Evolutionary conservation across 2,797 vertebrate genomes (phyloP).

Genomic region (Agapornis canus): DNA sequence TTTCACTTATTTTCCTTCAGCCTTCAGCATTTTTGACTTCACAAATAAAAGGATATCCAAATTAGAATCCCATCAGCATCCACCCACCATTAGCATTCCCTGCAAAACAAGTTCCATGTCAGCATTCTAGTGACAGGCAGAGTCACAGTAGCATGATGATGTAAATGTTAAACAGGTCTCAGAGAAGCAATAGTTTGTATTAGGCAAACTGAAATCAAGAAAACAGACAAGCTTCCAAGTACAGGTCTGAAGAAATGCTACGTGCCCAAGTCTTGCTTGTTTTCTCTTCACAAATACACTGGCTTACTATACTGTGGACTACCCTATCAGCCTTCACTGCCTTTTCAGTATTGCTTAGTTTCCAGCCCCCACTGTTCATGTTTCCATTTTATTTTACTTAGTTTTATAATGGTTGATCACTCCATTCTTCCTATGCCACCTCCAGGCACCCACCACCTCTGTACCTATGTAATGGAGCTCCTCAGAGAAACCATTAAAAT

Average conservation of each 20-base stretch:
- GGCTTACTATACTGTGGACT: not conserved
- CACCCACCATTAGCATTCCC: not conserved
- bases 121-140: not conserved
- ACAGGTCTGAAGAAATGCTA: not conserved
- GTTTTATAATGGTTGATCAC: not conserved
- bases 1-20: not conserved
- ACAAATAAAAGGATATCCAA: not conserved
- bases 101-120: not conserved
- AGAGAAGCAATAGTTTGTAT: not conserved
- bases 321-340: not conserved
- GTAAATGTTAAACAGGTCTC: not conserved
- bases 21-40: not conserved
- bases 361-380: not conserved
- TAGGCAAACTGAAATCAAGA: not conserved
- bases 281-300: not conserved
- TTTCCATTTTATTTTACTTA: not conserved
- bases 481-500: not conserved
- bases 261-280: fast-evolving
- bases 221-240: not conserved
- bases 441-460: not conserved
- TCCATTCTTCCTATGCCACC: not conserved
- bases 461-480: not conserved
- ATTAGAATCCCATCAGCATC: not conserved
- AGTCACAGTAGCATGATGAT: not conserved
- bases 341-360: not conserved